Base-by-base conservation (phyloP, 2,888 invertebrate genomes). In the Hypomecis atomaria region DNA sequence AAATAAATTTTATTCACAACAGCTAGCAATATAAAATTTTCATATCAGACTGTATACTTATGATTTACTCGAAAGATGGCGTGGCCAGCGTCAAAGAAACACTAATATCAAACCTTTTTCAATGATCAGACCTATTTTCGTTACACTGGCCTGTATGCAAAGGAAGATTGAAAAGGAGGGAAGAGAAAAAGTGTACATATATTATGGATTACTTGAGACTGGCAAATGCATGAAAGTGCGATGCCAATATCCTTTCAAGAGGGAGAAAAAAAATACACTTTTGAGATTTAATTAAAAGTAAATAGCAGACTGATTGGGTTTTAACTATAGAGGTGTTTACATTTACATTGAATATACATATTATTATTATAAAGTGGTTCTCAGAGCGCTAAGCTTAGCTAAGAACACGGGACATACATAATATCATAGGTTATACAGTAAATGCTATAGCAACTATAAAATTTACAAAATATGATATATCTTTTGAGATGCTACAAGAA, bases 381-480 rank as follows among this genome's bases (percentile, higher is more conserved):
- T 84, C 86, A 89, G 89, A 89, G 90, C 86, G 89, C 89, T 90
- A 90, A 90, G 91, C 90, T 87, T 89, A 87, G 87, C 86, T 84
- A 89, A 88, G 83, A 88, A 87, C 87, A 86, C 83, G 84, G 83
- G 83, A 88, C 85, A 89, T 87, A 89, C 79, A 89, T 66, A 76
- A 77, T 77, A 79, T 72, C 73, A 81, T 85, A 89, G 88, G 78
- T 87, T 89, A 90, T 78, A 89, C 79, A 85, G 79, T 87, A 81
- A 62, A 84, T 81, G 87, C 87, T 89, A 88, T 87, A 92, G 83
- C 91, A 85, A 87, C 91, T 92, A 92, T 92, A 92, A 92, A 92
- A 92, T 92, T 92, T 92, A 92, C 92, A 92, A 92, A 92, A 92
- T 92, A 92, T 92, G 91, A 92, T 92, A 90, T 92, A 90, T 90